Evolutionary conservation across 2,888 invertebrate species (phyloP).

Genomic region (Tolmerus cingulatus): DNA sequence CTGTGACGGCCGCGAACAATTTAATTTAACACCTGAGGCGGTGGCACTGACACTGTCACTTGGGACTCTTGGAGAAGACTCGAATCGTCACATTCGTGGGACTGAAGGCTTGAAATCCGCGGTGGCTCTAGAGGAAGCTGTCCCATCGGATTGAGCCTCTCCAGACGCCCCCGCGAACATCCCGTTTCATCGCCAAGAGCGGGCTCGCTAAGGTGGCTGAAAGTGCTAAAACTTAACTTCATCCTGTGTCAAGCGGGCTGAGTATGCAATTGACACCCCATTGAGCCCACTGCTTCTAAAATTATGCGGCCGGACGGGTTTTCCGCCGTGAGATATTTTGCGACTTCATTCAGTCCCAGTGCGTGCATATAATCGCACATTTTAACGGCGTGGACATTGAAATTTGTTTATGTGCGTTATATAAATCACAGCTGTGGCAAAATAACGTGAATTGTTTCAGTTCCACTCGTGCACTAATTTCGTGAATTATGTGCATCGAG

Average conservation of each 20-base stretch:
- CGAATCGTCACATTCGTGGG: not conserved
- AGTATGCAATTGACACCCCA: not conserved
- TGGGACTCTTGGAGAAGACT: not conserved
- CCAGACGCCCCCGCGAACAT: not conserved
- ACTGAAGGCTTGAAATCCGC: not conserved
- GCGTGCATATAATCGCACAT: constrained; percentile 30
- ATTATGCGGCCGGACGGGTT: not conserved
- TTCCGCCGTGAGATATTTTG: not conserved
- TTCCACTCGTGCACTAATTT: not conserved
- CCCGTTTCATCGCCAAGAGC: not conserved
- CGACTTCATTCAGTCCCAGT: not conserved
- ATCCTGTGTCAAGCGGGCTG: not conserved
- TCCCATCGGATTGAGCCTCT: not conserved
- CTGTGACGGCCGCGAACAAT: not conserved
- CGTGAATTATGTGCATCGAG: not conserved
- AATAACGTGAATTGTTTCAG: not conserved
- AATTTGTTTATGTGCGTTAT: not conserved
- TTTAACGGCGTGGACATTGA: constrained; percentile 5
- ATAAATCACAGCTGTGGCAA: constrained; percentile 28
- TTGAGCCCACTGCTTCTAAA: not conserved
- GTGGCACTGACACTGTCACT: not conserved
- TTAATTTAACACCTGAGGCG: not conserved
- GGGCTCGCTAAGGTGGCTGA: not conserved
- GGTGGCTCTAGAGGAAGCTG: not conserved
- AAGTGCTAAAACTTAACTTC: not conserved